phyloP scores from a whole-genome alignment of 1,140 invertebrate species.

The Danaus melanippus region DNA sequence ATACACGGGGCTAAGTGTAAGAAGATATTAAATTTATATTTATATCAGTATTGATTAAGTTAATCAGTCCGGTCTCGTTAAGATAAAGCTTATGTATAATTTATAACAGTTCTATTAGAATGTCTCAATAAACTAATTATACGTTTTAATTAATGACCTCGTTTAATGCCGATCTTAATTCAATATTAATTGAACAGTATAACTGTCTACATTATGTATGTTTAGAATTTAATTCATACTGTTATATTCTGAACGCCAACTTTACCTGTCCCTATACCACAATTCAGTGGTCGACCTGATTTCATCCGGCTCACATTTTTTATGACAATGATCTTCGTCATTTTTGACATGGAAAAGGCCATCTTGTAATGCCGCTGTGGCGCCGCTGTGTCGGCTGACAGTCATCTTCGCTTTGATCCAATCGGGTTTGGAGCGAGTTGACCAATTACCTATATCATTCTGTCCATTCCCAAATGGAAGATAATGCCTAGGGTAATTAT shows the following conservation, averaged over 20 bases:
- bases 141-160: no score
- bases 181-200: no score
- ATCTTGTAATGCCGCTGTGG: constrained; percentile 68
- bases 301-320: constrained; percentile 57
- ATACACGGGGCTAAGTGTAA: no score
- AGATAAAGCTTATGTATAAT: not conserved
- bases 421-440: constrained; percentile 50
- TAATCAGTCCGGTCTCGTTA: constrained; percentile 23
- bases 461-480: constrained; percentile 60
- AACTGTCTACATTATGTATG: no score
- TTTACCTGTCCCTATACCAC: constrained; percentile 11
- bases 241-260: not conserved
- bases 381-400: constrained; percentile 56
- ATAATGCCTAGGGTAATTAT: constrained; percentile 70
- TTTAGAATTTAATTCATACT: no score
- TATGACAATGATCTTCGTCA: constrained; percentile 64
- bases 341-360: constrained; percentile 72
- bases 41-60: constrained; percentile 21
- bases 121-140: no score
- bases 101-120: no score
- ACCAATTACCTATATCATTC: constrained; percentile 71
- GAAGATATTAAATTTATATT: no score
- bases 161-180: no score
- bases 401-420: constrained; percentile 61
- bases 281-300: constrained; percentile 40